Percentiles rank a stretch among this genome's conserved stretches.
Conservation (phyloP, 2,113 vertebrate genomes). For the Parus major region DNA sequence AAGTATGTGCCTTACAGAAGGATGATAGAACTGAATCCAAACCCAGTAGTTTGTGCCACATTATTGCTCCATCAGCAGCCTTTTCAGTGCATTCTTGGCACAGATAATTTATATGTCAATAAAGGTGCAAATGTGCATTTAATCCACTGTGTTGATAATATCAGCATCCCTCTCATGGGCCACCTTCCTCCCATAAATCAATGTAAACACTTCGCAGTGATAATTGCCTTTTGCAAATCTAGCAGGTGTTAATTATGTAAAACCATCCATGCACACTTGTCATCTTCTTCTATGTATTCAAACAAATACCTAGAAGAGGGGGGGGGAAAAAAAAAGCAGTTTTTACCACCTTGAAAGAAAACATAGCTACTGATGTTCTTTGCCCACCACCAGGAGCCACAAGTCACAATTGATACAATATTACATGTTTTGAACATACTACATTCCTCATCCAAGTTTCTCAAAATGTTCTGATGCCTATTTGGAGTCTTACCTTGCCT, state of each 20-base stretch:
- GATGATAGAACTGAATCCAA: constrained; percentile 62
- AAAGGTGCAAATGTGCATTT: constrained; percentile 77
- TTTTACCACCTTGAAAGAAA: constrained; percentile 26
- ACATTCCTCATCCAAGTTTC: neutral
- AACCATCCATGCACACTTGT: constrained; percentile 59
- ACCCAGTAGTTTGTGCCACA: constrained; percentile 67
- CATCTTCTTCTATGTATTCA: constrained; percentile 59
- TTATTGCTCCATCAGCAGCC: constrained; percentile 70
- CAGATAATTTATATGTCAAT: constrained; percentile 76
- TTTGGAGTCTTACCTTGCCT: neutral
- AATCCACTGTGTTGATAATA: constrained; percentile 75
- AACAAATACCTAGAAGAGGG: constrained; percentile 58
- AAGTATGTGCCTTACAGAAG: constrained; percentile 54
- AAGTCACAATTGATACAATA: neutral
- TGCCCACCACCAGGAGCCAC: neutral
- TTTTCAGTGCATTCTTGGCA: constrained; percentile 73
- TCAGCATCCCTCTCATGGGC: constrained; percentile 76
- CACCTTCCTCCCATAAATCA: constrained; percentile 75
- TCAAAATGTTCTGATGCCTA: neutral
- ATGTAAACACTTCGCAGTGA: constrained; percentile 57
- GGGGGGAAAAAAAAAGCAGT: neutral
- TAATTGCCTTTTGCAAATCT: constrained; percentile 67
- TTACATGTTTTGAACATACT: neutral
- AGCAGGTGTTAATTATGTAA: constrained; percentile 57
- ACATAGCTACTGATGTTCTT: neutral